Evolutionary conservation across 2,113 vertebrate species (phyloP).

Genomic region (Typhlomys cinereus): DNA sequence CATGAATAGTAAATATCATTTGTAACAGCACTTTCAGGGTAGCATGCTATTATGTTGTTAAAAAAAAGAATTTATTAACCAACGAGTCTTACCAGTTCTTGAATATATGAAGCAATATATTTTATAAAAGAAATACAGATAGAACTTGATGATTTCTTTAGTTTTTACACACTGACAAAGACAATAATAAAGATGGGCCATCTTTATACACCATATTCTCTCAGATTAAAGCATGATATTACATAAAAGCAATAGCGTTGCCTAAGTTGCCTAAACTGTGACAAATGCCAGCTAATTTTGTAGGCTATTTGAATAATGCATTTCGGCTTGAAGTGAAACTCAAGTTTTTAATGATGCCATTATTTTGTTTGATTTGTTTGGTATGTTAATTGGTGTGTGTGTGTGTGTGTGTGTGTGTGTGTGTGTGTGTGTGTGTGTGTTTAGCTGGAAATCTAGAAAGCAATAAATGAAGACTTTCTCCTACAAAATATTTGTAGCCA

Average conservation of each 20-base stretch:
- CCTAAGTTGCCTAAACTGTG: conserved; percentile 12
- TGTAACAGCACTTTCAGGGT: conserved; percentile 61
- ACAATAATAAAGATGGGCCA: conserved; percentile 10
- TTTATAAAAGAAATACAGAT: conserved; percentile 17
- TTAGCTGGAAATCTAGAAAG: background rate
- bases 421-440: background rate
- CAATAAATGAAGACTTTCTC: conserved; percentile 17
- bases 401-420: background rate
- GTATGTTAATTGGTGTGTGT: background rate
- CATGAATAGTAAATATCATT: conserved; percentile 28
- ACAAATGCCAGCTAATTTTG: background rate
- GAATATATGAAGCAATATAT: conserved; percentile 15
- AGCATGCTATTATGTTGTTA: background rate
- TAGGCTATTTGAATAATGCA: background rate
- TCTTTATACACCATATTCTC: conserved; percentile 22
- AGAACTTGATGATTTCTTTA: conserved; percentile 26
- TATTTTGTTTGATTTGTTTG: conserved; percentile 33
- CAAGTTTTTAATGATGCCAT: background rate
- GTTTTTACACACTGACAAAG: conserved; percentile 30
- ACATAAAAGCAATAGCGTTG: background rate
- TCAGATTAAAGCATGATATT: background rate
- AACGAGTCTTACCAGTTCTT: conserved; percentile 20
- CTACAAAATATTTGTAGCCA: background rate
- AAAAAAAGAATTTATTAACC: conserved; percentile 41
- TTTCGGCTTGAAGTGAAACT: conserved; percentile 38